Conservation (phyloP, 2,113 vertebrate genomes). For the Narcine bancroftii region DNA sequence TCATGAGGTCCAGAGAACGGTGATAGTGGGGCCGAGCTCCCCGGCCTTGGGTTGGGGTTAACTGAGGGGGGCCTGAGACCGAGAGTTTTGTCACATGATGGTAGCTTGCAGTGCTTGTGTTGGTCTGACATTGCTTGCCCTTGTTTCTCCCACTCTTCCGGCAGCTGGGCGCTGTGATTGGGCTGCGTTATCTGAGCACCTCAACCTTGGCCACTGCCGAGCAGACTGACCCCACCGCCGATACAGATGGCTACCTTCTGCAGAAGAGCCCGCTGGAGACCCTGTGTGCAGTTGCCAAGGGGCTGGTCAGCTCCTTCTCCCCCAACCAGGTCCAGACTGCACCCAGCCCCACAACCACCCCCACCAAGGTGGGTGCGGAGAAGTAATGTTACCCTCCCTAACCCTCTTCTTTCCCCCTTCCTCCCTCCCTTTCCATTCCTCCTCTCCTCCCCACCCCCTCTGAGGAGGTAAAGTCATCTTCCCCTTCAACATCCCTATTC, state of each 20-base stretch:
- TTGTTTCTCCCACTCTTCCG: background rate
- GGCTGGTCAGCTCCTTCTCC: conserved; percentile 37
- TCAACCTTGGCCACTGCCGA: conserved; percentile 63
- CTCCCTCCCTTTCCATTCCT: too few relatives aligned
- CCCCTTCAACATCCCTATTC: background rate
- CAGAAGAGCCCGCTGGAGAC: conserved; percentile 65
- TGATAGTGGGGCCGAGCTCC: too few relatives aligned
- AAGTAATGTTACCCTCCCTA: too few relatives aligned
- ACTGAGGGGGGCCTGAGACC: too few relatives aligned
- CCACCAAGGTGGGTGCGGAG: background rate
- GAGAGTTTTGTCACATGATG: too few relatives aligned
- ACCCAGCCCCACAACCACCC: background rate
- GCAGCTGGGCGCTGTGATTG: background rate
- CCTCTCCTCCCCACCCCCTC: background rate
- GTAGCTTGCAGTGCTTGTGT: too few relatives aligned
- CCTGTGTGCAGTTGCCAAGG: conserved; percentile 48
- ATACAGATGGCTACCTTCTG: conserved; percentile 70
- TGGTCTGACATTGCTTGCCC: too few relatives aligned
- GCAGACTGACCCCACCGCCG: conserved; percentile 56
- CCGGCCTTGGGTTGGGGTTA: too few relatives aligned
- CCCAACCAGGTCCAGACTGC: conserved; percentile 27
- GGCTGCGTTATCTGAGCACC: conserved; percentile 62
- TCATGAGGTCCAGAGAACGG: too few relatives aligned
- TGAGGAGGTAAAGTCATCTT: background rate
- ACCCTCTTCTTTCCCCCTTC: too few relatives aligned